A percentile compares a stretch with the other conserved stretches of the same genome.
Conservation (phyloP, 2,888 invertebrate species). For the Eurois occulta region DNA sequence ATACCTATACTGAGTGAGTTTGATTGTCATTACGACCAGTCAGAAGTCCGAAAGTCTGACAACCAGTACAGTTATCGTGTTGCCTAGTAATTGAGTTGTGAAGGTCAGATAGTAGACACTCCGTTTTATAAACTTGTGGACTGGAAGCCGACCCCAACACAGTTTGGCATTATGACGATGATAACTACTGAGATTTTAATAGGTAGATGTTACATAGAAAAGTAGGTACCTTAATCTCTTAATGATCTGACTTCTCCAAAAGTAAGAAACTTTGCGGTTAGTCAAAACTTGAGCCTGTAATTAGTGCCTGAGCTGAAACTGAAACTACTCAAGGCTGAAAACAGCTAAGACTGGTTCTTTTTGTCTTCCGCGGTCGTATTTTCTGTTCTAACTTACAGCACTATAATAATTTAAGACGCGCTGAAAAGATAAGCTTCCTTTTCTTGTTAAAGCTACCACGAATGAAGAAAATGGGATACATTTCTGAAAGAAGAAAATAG, state of each 20-base stretch:
- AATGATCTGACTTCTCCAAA: constrained; percentile 15
- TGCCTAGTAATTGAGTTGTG: too few relatives aligned
- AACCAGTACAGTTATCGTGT: too few relatives aligned
- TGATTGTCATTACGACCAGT: not conserved
- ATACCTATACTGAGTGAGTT: not conserved
- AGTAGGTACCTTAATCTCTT: not conserved
- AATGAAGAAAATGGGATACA: constrained; percentile 30
- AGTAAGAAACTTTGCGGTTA: constrained; percentile 24
- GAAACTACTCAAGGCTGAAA: constrained; percentile 26
- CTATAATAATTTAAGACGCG: constrained; percentile 42
- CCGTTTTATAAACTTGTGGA: not conserved
- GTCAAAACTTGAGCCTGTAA: constrained; percentile 31
- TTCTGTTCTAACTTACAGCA: constrained; percentile 30
- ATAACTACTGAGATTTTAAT: not conserved
- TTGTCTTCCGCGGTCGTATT: constrained; percentile 39
- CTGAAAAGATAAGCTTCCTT: constrained; percentile 40
- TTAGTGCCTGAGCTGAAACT: constrained; percentile 40
- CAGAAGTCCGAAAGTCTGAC: too few relatives aligned
- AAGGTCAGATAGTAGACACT: not conserved
- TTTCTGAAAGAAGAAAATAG: constrained; percentile 4
- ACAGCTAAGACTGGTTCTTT: constrained; percentile 30
- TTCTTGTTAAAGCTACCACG: constrained; percentile 35
- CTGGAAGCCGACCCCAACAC: not conserved
- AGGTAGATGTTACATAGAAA: not conserved
- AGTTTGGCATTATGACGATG: not conserved